These are phyloP conservation scores for Thalassoma bifasciatum DNA, from an alignment of 2,113 vertebrate species.

Conservation along the genomic window DNA sequence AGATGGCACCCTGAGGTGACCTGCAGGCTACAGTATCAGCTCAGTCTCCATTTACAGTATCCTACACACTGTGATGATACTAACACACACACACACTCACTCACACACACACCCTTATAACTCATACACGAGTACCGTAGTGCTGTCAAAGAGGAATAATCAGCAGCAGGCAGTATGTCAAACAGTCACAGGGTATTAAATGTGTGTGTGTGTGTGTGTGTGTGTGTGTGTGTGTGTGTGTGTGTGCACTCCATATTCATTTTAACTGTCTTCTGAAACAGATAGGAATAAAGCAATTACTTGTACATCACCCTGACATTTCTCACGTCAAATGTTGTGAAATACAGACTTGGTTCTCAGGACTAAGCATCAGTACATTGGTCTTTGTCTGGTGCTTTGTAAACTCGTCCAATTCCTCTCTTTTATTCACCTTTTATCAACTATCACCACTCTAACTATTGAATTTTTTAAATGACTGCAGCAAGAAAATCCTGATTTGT, in stretches of 20 bases:
- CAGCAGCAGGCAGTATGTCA: slow-evolving; percentile 11
- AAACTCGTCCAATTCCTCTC: no score
- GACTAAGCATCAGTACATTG: no score
- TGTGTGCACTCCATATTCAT: background rate
- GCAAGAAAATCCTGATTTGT: no score
- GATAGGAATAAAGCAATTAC: no score
- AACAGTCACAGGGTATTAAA: slow-evolving; percentile 1
- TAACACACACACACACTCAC: slow-evolving; percentile 28
- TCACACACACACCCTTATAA: background rate
- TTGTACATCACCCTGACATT: no score
- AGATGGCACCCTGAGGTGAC: slow-evolving; percentile 50
- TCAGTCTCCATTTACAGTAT: slow-evolving; percentile 23
- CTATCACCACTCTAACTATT: no score
- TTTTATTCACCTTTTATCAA: no score
- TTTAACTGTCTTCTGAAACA: no score
- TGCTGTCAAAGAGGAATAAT: slow-evolving; percentile 8
- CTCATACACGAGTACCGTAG: background rate
- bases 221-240: background rate
- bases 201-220: background rate
- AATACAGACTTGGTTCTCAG: no score
- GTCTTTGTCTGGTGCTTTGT: no score
- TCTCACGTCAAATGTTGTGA: no score
- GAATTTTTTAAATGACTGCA: no score
- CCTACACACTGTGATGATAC: slow-evolving; percentile 17
- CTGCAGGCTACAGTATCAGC: slow-evolving; percentile 18